Base-by-base conservation (phyloP, 2,888 invertebrate genomes). In the Cosmorhoe ocellata region DNA sequence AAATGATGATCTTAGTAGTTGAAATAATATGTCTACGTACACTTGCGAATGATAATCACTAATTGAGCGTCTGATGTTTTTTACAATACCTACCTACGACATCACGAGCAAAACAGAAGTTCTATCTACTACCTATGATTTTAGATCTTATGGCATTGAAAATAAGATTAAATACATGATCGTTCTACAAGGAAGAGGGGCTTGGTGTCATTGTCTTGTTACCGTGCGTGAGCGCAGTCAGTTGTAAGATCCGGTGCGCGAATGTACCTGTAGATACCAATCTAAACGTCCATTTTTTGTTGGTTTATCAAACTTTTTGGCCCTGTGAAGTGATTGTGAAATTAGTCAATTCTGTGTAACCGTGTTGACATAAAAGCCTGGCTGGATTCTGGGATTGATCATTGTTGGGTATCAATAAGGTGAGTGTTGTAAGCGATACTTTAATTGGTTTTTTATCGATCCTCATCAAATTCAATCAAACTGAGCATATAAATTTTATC, bases 201-300 rank as follows among this genome's bases (percentile, higher is more conserved):
- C 59, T 76, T 71, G 74, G 74, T 77, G 77, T 77, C 74, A 76
- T 74, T 74, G 76, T 76, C 71, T 74, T 74, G 76, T 71, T n/a
- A 65, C 67, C 48, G 69, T 73, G 81, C 74, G 73, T 69, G 73
- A 61, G 77, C 74, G 72, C 83, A 84, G 84, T 86, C 79, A 76
- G 78, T 74, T 77, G 76, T 71, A 69, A 79, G 79, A 72, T 78
- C 76, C 79, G 79, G 78, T 73, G 77, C 77, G 76, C 68, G 63
- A 59, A 56, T 33, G 28, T n/a, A n/a, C n/a, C n/a, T n/a, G n/a
- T n/a, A n/a, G n/a, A n/a, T n/a, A n/a, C n/a, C n/a, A n/a, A n/a
- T n/a, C n/a, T n/a, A n/a, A 34, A 13, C 40, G 18, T 10, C 13
- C 32, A 46, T 40, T 41, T 39, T 41, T 24, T n/a, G n/a, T n/a